Percentiles rank a stretch among this genome's conserved stretches.
Evolutionary conservation across 2,888 invertebrate species (phyloP).

Genomic region (Thelaira solivaga): DNA sequence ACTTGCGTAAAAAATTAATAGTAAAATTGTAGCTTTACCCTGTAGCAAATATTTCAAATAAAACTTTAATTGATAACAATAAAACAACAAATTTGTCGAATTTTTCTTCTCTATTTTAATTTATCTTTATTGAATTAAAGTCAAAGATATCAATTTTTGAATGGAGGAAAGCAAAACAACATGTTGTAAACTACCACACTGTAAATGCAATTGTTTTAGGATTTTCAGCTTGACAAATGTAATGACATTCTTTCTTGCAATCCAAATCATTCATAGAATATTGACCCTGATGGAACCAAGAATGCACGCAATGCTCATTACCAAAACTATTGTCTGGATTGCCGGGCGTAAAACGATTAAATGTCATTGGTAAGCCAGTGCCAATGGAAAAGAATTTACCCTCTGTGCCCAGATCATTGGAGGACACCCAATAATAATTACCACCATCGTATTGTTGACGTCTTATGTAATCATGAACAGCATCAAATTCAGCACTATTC

Average conservation of each 20-base stretch:
- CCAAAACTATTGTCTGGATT: conserved; percentile 42
- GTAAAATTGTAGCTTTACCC: too few relatives aligned
- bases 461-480: conserved; percentile 21
- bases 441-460: conserved; percentile 11
- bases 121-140: too few relatives aligned
- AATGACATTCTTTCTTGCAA: conserved; percentile 41
- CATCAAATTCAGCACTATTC: conserved; percentile 24
- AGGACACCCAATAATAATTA: conserved; percentile 33
- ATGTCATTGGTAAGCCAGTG: conserved; percentile 33
- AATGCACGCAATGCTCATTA: conserved; percentile 36
- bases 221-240: conserved; percentile 45
- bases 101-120: too few relatives aligned
- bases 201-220: conserved; percentile 44
- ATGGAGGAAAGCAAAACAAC: too few relatives aligned
- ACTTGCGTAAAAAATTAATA: too few relatives aligned
- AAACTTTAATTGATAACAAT: too few relatives aligned
- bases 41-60: too few relatives aligned
- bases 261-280: conserved; percentile 47
- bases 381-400: conserved; percentile 45
- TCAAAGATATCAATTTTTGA: too few relatives aligned
- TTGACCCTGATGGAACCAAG: conserved; percentile 36
- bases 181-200: conserved; percentile 33
- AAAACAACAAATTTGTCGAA: too few relatives aligned
- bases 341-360: conserved; percentile 34
- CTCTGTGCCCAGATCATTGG: conserved; percentile 28